These are phyloP conservation scores for Odocoileus hemionus DNA, from an alignment of 2,113 vertebrate genomes.

Conservation along the genomic window DNA sequence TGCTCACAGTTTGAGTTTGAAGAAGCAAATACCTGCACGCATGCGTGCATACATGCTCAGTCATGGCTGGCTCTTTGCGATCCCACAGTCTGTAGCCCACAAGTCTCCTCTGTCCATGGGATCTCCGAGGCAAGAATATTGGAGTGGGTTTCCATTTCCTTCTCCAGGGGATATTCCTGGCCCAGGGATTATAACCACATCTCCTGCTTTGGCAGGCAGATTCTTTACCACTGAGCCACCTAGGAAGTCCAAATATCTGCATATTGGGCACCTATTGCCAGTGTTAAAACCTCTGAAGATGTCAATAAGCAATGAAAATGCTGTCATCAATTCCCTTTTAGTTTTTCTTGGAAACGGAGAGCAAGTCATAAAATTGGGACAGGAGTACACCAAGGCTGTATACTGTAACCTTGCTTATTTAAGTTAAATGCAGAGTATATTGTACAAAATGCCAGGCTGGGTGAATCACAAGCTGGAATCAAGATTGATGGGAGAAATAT, in stretches of 20 bases:
- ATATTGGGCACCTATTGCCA: fast-evolving
- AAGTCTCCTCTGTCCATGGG: no score
- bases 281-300: neutral
- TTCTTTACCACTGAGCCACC: neutral
- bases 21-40: neutral
- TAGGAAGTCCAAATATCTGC: neutral
- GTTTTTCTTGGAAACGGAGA: neutral
- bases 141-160: no score
- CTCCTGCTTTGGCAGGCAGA: no score
- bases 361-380: neutral
- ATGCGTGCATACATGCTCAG: no score
- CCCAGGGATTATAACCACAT: no score
- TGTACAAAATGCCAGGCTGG: neutral
- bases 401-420: neutral
- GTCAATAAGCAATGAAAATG: neutral
- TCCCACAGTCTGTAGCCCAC: no score
- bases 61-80: no score
- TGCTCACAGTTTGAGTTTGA: neutral
- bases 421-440: neutral
- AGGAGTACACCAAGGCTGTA: neutral
- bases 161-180: no score
- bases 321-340: neutral
- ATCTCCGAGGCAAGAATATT: no score
- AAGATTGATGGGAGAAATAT: neutral
- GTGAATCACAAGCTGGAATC: neutral